phyloP scores from a whole-genome alignment of 2,113 vertebrate genomes.

The Scomber colias region DNA sequence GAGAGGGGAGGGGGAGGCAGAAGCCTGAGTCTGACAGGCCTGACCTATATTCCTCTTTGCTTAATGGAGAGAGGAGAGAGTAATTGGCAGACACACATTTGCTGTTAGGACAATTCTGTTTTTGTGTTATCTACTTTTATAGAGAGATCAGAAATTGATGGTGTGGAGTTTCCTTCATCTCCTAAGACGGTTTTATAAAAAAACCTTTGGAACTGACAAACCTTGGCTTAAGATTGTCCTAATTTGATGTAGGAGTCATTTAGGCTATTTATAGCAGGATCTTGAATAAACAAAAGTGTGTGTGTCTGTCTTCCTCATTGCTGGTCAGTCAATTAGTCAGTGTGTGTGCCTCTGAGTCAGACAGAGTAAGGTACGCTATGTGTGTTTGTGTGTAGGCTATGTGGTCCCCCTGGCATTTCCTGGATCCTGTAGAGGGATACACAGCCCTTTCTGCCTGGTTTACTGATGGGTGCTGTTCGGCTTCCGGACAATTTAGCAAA shows the following conservation, averaged over 20 bases:
- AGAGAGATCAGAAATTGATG: constrained; percentile 4
- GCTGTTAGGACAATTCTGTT: constrained; percentile 23
- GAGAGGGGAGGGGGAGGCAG: constrained; percentile 80
- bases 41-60: constrained; percentile 94
- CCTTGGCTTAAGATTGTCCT: neutral
- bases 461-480: constrained; percentile 88
- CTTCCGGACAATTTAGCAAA: constrained; percentile 92
- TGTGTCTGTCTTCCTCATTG: constrained; percentile 37
- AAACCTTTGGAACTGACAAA: neutral
- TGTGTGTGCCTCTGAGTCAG: constrained; percentile 42
- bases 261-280: constrained; percentile 1
- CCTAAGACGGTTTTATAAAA: constrained; percentile 24
- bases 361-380: constrained; percentile 52
- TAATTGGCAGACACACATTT: constrained; percentile 61
- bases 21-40: constrained; percentile 91
- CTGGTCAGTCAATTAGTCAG: constrained; percentile 62
- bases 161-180: constrained; percentile 3
- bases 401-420: constrained; percentile 71
- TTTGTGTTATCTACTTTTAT: constrained; percentile 14
- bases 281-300: neutral
- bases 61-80: constrained; percentile 53
- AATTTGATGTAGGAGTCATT: constrained; percentile 11
- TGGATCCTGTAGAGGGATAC: constrained; percentile 73
- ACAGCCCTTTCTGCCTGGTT: constrained; percentile 91
- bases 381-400: constrained; percentile 30